phyloP scores from a whole-genome alignment of 1,140 invertebrate genomes.

The Pollicipes pollicipes region DNA sequence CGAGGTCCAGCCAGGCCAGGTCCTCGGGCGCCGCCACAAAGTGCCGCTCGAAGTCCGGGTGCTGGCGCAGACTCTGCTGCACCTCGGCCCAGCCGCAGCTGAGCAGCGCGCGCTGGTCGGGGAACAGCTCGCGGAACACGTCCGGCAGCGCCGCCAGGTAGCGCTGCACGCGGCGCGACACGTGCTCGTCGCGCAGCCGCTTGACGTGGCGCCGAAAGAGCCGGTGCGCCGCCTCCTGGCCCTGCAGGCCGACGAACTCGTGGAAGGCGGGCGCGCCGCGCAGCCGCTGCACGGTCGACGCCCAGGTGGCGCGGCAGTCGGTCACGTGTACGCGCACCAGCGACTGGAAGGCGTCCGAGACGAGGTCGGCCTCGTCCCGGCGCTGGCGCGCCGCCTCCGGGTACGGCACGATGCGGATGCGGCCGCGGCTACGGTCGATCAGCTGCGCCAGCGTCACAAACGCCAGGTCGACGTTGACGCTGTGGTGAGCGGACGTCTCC shows the following conservation, averaged over 20 bases:
- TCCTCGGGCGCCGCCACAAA: conserved; percentile 69
- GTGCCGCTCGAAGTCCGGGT: conserved; percentile 74
- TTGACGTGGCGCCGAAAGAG: conserved; percentile 65
- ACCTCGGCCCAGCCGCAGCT: conserved; percentile 69
- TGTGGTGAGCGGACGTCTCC: conserved; percentile 89
- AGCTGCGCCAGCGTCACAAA: conserved; percentile 84
- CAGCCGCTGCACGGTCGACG: conserved; percentile 63
- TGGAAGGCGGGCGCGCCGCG: conserved; percentile 70
- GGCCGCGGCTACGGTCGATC: conserved; percentile 55
- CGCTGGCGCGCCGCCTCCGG: conserved; percentile 64
- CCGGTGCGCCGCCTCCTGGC: conserved; percentile 59
- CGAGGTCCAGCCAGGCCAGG: conserved; percentile 40
- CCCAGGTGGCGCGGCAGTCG: conserved; percentile 73
- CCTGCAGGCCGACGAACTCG: conserved; percentile 70
- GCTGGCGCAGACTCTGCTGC: conserved; percentile 59
- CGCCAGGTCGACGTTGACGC: conserved; percentile 87
- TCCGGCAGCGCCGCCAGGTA: conserved; percentile 64
- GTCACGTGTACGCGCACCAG: conserved; percentile 32
- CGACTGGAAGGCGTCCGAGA: conserved; percentile 63
- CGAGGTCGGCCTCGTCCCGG: conserved; percentile 71
- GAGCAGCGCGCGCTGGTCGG: conserved; percentile 51
- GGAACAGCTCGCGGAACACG: conserved; percentile 61
- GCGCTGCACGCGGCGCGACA: conserved; percentile 55
- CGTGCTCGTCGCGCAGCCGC: conserved; percentile 66
- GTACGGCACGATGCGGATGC: conserved; percentile 51